phyloP scores from a whole-genome alignment of 2,797 vertebrate genomes.

The Triplophysa bombifrons region DNA sequence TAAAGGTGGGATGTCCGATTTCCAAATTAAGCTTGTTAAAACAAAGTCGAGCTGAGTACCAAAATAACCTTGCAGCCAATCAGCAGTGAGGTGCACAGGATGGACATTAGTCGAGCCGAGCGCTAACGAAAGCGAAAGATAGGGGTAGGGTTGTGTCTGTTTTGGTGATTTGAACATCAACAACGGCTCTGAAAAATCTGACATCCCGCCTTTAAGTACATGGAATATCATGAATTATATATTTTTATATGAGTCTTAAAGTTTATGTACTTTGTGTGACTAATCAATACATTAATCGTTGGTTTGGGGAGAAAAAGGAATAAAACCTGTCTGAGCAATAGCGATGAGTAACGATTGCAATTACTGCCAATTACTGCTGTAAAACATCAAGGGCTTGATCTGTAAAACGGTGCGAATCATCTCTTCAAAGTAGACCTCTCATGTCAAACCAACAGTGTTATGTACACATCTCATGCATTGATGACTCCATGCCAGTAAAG shows the following conservation, averaged over 20 bases:
- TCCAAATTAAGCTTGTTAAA: no score
- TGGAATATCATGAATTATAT: background rate
- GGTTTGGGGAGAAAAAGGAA: background rate
- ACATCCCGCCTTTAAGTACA: background rate
- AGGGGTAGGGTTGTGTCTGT: no score
- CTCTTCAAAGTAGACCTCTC: background rate
- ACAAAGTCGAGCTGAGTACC: no score
- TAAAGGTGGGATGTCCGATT: no score
- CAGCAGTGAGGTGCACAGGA: no score
- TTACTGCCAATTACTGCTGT: background rate
- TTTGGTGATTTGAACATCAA: no score
- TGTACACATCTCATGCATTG: background rate
- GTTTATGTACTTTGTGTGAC: constrained; percentile 54
- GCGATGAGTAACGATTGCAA: background rate
- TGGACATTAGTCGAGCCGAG: no score
- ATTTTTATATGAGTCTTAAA: background rate
- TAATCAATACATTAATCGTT: background rate
- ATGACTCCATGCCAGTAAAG: background rate
- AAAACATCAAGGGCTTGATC: constrained; percentile 11
- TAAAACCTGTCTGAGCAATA: background rate
- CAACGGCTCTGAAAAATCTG: no score
- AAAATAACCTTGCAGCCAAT: no score
- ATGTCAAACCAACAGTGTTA: background rate
- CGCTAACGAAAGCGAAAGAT: no score
- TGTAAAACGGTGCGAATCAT: background rate